Evolutionary conservation across 2,113 vertebrate genomes (phyloP), one percentile per base, ranked within the genome.

Genomic region (Lampris megalopsis): DNA sequence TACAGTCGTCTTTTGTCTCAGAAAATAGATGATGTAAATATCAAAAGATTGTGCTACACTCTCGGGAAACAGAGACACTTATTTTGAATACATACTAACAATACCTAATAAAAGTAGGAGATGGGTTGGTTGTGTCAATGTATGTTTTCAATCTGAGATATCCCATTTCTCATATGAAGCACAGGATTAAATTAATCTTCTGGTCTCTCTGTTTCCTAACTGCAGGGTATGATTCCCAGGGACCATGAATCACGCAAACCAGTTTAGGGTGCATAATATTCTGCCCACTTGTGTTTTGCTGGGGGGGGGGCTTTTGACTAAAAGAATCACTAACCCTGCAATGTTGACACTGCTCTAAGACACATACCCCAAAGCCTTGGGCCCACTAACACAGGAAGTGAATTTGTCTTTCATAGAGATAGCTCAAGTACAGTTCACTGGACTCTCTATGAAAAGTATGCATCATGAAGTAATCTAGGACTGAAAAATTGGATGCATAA

Each of bases 311-410:
- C 41, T 72, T 83, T 86, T 80, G 72, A 76, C 66, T 83, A 54
- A 61, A 78, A 85, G 78, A 83, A 84, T 70, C 65, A 73, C 84
- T 63, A 72, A 80, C 77, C 76, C 64, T 69, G 83, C 83, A 73
- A 53, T 84, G 84, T 87, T 86, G 81, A 89, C 88, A 83, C 85
- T 75, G 80, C 77, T 72, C 10, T 82, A 82, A 89, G 86, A 80
- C 86, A 80, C 83, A 91, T 77, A 84, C 80, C 81, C 77, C 77
- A 85, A 73, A 88, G 82, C 83, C 75, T 64, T 67, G 61, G 87
- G 83, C 67, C 24, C 80, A 84, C 88, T 86, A 85, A 72, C 72
- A 86, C 92, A 91, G 89, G 87, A 92, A 92, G 91, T 71, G 68
- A 90, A 86, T 60, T 83, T 87, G 85, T 76, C 75, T 77, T 88